Evolutionary conservation across 2,797 vertebrate genomes (phyloP).

Genomic region (Anniella stebbinsi): DNA sequence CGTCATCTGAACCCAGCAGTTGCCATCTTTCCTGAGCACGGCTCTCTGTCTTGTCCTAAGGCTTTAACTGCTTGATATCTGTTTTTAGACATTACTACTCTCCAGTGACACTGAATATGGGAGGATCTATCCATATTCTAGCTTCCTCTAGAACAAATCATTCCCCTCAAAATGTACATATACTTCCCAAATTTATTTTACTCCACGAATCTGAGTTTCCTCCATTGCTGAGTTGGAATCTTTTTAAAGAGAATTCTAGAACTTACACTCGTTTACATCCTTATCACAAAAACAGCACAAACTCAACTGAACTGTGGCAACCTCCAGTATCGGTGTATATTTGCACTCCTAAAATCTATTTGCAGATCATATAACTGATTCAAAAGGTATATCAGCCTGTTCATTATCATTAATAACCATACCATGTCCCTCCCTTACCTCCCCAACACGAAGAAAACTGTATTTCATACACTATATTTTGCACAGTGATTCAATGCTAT

Average conservation of each 20-base stretch:
- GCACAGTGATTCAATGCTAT: background rate
- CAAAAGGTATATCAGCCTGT: background rate
- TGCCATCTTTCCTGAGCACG: background rate
- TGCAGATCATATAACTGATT: background rate
- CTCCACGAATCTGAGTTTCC: background rate
- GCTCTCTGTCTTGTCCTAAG: background rate
- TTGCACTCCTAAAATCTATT: background rate
- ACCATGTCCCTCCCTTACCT: background rate
- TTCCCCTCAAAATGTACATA: background rate
- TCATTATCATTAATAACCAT: background rate
- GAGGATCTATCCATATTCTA: background rate
- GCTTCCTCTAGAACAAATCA: background rate
- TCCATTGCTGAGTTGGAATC: background rate
- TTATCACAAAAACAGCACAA: background rate
- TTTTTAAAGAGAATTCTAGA: background rate
- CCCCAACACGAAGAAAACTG: background rate
- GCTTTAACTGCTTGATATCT: background rate
- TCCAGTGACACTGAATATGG: no score
- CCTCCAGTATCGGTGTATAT: background rate
- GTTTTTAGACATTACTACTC: no score
- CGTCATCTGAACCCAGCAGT: background rate
- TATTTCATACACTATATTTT: background rate
- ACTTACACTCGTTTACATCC: background rate
- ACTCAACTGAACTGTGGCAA: background rate
- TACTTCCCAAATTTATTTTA: background rate